A percentile compares a stretch with the other conserved stretches of the same genome.
Evolutionary conservation across 2,888 invertebrate genomes (phyloP).

Genomic region (Cybosia mesomella): DNA sequence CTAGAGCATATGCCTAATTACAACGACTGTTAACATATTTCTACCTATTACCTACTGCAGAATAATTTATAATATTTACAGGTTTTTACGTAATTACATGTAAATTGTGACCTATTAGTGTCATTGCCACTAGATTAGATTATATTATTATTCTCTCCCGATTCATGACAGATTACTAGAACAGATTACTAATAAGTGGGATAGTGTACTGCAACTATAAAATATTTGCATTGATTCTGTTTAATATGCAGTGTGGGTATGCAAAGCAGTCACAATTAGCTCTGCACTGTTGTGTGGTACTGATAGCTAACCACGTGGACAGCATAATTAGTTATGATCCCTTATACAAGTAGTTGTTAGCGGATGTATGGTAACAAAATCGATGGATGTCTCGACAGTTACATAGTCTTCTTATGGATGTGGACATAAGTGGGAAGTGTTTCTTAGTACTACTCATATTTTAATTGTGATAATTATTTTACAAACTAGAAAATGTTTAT

Average conservation of each 20-base stretch:
- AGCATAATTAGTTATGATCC: background rate
- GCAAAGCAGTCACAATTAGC: conserved; percentile 20
- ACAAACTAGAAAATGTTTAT: background rate
- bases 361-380: background rate
- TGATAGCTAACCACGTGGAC: background rate
- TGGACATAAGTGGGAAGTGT: background rate
- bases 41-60: no score
- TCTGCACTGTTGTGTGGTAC: conserved; percentile 13
- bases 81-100: no score
- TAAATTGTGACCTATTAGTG: no score
- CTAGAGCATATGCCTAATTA: no score
- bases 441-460: background rate
- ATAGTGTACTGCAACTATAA: background rate
- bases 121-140: background rate
- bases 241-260: conserved; percentile 15
- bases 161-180: background rate
- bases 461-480: background rate
- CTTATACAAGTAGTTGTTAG: conserved; percentile 1
- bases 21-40: no score
- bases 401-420: background rate
- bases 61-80: no score
- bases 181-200: background rate
- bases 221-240: background rate
- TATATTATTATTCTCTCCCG: background rate
- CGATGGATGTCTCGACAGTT: background rate